A percentile compares a stretch with the other conserved stretches of the same genome.
Conservation (phyloP, 2,888 invertebrate genomes). For the Parascotia fuliginaria region DNA sequence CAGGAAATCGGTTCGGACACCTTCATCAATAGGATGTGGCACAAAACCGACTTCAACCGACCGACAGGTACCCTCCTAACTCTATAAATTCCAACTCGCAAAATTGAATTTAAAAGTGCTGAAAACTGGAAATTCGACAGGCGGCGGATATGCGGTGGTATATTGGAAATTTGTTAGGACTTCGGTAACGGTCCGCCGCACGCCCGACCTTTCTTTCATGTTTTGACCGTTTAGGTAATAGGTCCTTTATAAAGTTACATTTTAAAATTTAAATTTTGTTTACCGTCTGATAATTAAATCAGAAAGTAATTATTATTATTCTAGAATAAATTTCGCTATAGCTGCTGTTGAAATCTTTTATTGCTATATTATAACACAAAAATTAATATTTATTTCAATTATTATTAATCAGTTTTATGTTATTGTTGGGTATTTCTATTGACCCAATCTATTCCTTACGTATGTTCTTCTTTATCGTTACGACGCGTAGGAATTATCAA, state of each 20-base stretch:
- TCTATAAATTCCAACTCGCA: slow-evolving; percentile 46
- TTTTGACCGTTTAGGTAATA: slow-evolving; percentile 6
- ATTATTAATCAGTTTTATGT: too few relatives aligned
- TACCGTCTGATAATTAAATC: too few relatives aligned
- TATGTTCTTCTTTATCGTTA: too few relatives aligned
- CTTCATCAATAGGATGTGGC: slow-evolving; percentile 22
- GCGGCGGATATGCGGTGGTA: slow-evolving; percentile 12
- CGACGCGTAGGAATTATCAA: too few relatives aligned
- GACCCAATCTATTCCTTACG: too few relatives aligned
- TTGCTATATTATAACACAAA: too few relatives aligned
- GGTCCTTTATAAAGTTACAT: slow-evolving; percentile 1
- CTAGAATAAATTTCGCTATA: too few relatives aligned
- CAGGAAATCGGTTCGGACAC: slow-evolving; percentile 6
- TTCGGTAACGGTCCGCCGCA: slow-evolving; percentile 9
- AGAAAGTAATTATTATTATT: too few relatives aligned
- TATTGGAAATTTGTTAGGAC: slow-evolving; percentile 32
- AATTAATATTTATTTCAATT: too few relatives aligned
- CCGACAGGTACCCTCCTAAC: slow-evolving; percentile 32
- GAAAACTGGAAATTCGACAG: slow-evolving; percentile 39
- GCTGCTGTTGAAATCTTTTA: too few relatives aligned
- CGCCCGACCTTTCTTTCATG: slow-evolving; percentile 14
- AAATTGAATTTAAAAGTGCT: slow-evolving; percentile 57
- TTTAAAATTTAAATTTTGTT: background rate
- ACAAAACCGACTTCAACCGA: slow-evolving; percentile 21
- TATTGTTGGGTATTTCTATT: too few relatives aligned